These are phyloP conservation scores for Numida meleagris DNA, from an alignment of 2,113 vertebrate species.

Conservation along the genomic window DNA sequence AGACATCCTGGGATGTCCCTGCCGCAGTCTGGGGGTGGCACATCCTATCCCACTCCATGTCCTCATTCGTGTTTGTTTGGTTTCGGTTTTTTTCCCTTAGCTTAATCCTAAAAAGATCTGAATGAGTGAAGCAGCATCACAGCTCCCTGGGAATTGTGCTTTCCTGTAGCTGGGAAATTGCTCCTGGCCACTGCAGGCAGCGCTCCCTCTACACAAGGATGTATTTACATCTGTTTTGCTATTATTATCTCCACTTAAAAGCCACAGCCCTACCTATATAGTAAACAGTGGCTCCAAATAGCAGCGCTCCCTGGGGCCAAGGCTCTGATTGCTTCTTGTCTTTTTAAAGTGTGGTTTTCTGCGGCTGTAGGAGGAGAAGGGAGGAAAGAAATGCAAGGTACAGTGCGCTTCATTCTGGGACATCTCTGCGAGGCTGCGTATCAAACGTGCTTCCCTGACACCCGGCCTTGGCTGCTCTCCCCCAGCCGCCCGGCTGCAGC, in stretches of 20 bases:
- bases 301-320: neutral
- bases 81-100: neutral
- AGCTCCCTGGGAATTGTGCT: neutral
- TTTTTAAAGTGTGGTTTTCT: neutral
- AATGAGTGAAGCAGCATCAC: neutral
- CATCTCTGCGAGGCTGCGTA: accelerated
- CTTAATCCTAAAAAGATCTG: neutral
- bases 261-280: conserved; percentile 22
- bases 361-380: accelerated
- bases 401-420: accelerated
- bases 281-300: conserved; percentile 45
- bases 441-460: neutral
- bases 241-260: conserved; percentile 53
- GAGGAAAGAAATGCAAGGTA: neutral
- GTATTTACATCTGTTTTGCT: conserved; percentile 46
- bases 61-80: neutral
- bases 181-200: too few species aligned
- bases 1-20: neutral
- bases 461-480: neutral
- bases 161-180: neutral
- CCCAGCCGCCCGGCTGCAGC: neutral
- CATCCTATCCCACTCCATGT: neutral
- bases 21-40: neutral
- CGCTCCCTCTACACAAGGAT: too few species aligned
- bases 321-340: conserved; percentile 22